Percentiles rank a stretch among this genome's conserved stretches.
phyloP scores from a whole-genome alignment of 2,888 invertebrate species.

The Gibbula magus region DNA sequence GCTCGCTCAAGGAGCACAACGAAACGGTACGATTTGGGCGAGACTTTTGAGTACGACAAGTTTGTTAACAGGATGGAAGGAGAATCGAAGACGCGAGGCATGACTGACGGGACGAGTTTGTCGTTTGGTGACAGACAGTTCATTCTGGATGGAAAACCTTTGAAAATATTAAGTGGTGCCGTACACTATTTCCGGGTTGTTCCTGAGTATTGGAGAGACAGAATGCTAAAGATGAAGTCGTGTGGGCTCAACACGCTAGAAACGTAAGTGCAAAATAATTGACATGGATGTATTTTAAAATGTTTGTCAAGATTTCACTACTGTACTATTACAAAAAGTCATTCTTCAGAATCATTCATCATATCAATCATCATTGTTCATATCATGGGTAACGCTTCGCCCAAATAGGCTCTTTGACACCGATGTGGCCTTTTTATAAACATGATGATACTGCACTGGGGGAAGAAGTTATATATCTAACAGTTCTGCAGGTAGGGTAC shows the following conservation, averaged over 20 bases:
- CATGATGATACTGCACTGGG: too few species aligned
- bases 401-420: too few species aligned
- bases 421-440: too few species aligned
- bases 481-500: too few species aligned
- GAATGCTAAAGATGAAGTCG: slow-evolving; percentile 69
- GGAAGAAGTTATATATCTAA: too few species aligned
- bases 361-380: too few species aligned
- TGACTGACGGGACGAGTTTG: slow-evolving; percentile 26
- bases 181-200: slow-evolving; percentile 72
- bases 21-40: not conserved
- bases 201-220: slow-evolving; percentile 69
- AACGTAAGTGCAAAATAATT: slow-evolving; percentile 61
- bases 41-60: not conserved
- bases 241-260: slow-evolving; percentile 72
- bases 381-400: too few species aligned
- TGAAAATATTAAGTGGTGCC: slow-evolving; percentile 70
- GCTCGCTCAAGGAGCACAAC: not conserved
- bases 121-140: slow-evolving; percentile 59
- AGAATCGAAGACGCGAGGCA: not conserved
- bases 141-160: slow-evolving; percentile 58
- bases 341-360: too few species aligned
- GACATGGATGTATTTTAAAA: too few species aligned
- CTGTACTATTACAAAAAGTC: too few species aligned
- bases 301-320: too few species aligned
- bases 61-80: not conserved